phyloP scores from a whole-genome alignment of 2,113 vertebrate genomes.

The Gymnarchus niloticus region DNA sequence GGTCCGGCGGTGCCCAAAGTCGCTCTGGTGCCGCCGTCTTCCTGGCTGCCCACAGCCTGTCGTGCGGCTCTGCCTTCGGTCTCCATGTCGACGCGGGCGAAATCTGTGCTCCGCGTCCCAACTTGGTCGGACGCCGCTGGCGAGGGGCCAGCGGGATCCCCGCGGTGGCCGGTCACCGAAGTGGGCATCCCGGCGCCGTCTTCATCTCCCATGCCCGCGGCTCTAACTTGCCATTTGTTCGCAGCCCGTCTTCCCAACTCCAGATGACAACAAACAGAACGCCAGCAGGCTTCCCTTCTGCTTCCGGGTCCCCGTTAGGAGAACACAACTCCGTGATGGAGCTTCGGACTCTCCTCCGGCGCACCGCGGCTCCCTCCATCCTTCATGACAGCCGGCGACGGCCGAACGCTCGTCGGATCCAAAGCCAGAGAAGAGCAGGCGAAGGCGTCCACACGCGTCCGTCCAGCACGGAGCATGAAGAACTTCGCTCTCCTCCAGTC shows the following conservation, averaged over 20 bases:
- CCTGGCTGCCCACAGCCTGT: conserved; percentile 36
- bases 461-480: not conserved
- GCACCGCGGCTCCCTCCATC: not conserved
- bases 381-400: not conserved
- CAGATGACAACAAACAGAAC: conserved; percentile 54
- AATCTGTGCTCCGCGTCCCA: conserved; percentile 45
- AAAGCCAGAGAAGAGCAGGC: not conserved
- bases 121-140: conserved; percentile 52
- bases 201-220: conserved; percentile 77
- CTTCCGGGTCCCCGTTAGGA: conserved; percentile 68
- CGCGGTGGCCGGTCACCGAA: conserved; percentile 48
- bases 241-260: conserved; percentile 18
- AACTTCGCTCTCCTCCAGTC: not conserved
- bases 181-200: conserved; percentile 60
- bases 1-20: conserved; percentile 46
- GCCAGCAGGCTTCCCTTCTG: conserved; percentile 50
- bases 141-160: conserved; percentile 43
- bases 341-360: not conserved
- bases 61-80: conserved; percentile 22
- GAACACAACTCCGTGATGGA: conserved; percentile 43
- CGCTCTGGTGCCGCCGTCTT: conserved; percentile 47
- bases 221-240: conserved; percentile 57
- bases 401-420: not conserved
- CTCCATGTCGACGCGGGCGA: conserved; percentile 36
- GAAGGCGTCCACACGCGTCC: not conserved